Evolutionary conservation across 2,113 vertebrate species (phyloP), one percentile per base, ranked within the genome.

Genomic region (Trichomycterus rosablanca): DNA sequence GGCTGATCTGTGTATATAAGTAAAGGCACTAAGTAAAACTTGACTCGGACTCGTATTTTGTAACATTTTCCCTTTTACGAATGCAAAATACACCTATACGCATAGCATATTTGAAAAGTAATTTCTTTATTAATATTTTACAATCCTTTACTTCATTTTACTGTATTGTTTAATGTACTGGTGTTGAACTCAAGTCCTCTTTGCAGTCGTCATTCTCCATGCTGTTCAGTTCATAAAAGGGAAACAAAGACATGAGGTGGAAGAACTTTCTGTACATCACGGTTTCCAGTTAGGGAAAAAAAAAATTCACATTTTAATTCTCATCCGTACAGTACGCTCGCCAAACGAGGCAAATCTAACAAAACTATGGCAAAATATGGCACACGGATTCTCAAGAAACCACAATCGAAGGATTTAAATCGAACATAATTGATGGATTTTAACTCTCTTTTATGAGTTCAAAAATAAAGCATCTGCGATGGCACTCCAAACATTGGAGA

Each of bases 111-210:
- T 72, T 85, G 83, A 84, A 85, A 88, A 86, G 83, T 87, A 83
- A 81, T 81, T 86, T 48, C 82, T 87, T 88, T 86, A 86, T 83
- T 88, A 81, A 86, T 87, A 88, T 86, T 80, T 88, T 88, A 88
- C 86, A 88, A 84, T 88, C 83, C 80, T 85, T 87, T 83, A 81
- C 82, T 85, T 70, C 80, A 77, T 77, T 80, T 75, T 81, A 83
- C 80, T 77, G 77, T 81, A 79, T 79, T 73, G 80, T 83, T 80
- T 82, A 78, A 65, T 72, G 74, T 76, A 55, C 65, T 49, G 52
- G 34, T n/a, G 26, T 7, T 52, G 42, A 53, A 52, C 62, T 48
- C 34, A 30, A 30, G 26, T 30, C 26, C 26, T 4, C 52, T 58
- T 46, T 34, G 30, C 22, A 81, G 78, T 79, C 78, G 78, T 85